Conservation (phyloP, 2,797 vertebrate species). For the Lagorchestes hirsutus region DNA sequence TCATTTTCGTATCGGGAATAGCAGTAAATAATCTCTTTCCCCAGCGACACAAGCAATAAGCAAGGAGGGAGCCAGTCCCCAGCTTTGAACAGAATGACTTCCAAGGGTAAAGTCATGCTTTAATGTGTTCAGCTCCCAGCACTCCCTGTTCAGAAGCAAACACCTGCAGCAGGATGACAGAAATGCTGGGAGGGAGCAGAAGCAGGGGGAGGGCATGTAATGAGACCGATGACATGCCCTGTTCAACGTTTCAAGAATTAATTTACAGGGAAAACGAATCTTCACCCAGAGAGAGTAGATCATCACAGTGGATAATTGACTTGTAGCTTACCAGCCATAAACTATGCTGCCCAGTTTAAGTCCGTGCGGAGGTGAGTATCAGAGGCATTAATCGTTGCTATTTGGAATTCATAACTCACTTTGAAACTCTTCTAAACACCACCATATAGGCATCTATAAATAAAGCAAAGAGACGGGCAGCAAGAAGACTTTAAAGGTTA, state of each 20-base stretch:
- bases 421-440: slow-evolving; percentile 57
- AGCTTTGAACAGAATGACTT: slow-evolving; percentile 62
- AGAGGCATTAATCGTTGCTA: slow-evolving; percentile 57
- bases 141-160: slow-evolving; percentile 62
- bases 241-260: slow-evolving; percentile 70
- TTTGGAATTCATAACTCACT: slow-evolving; percentile 69
- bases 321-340: slow-evolving; percentile 70
- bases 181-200: slow-evolving; percentile 43
- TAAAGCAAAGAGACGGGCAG: slow-evolving; percentile 50
- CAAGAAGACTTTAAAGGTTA: background rate
- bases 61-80: background rate
- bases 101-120: slow-evolving; percentile 71
- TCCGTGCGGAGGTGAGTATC: slow-evolving; percentile 54
- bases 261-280: slow-evolving; percentile 77
- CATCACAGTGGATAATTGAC: slow-evolving; percentile 62
- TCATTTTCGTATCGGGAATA: slow-evolving; percentile 61
- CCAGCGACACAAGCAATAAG: slow-evolving; percentile 31
- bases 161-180: slow-evolving; percentile 69
- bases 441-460: slow-evolving; percentile 25
- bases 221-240: slow-evolving; percentile 74
- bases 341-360: slow-evolving; percentile 55
- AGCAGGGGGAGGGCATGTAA: slow-evolving; percentile 47
- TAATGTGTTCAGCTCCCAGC: slow-evolving; percentile 68
- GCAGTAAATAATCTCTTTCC: slow-evolving; percentile 71
- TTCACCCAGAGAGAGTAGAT: slow-evolving; percentile 73